phyloP scores from a whole-genome alignment of 2,113 vertebrate genomes.

The Pipa parva region DNA sequence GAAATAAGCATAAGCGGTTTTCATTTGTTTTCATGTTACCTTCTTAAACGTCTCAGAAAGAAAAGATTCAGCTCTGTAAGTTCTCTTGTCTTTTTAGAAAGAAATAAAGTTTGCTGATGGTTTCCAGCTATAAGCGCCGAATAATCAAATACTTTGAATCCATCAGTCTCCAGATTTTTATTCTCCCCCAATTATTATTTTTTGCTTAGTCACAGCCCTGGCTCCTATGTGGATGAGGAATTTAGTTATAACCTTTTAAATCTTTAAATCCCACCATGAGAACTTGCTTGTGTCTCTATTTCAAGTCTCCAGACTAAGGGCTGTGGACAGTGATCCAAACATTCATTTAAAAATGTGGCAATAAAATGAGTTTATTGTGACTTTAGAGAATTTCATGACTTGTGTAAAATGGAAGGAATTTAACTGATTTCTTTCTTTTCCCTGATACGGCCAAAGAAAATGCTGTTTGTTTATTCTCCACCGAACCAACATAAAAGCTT shows the following conservation, averaged over 20 bases:
- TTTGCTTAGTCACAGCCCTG: slow-evolving; percentile 2
- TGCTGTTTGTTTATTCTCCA: slow-evolving; percentile 63
- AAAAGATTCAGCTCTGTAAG: no score
- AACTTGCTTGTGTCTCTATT: slow-evolving; percentile 50
- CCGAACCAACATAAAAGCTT: slow-evolving; percentile 72
- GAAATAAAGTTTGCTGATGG: neutral
- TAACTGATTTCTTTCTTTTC: slow-evolving; percentile 59
- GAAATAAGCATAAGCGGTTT: no score
- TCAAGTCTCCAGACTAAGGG: slow-evolving; percentile 53
- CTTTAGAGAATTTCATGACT: slow-evolving; percentile 60
- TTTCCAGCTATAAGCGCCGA: neutral
- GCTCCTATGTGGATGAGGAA: slow-evolving; percentile 53
- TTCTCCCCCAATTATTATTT: no score
- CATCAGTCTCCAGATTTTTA: slow-evolving; percentile 10
- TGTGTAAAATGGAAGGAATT: slow-evolving; percentile 71
- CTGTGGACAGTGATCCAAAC: slow-evolving; percentile 55
- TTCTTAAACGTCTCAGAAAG: no score
- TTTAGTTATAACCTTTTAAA: slow-evolving; percentile 55
- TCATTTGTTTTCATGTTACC: no score
- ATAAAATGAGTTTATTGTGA: slow-evolving; percentile 51
- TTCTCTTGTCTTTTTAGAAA: neutral
- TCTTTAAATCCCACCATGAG: slow-evolving; percentile 59
- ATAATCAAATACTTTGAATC: no score
- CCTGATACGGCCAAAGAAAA: slow-evolving; percentile 38
- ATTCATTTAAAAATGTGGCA: slow-evolving; percentile 54